Conservation (phyloP, 1,140 invertebrate genomes). For the Drosophila melanica region DNA sequence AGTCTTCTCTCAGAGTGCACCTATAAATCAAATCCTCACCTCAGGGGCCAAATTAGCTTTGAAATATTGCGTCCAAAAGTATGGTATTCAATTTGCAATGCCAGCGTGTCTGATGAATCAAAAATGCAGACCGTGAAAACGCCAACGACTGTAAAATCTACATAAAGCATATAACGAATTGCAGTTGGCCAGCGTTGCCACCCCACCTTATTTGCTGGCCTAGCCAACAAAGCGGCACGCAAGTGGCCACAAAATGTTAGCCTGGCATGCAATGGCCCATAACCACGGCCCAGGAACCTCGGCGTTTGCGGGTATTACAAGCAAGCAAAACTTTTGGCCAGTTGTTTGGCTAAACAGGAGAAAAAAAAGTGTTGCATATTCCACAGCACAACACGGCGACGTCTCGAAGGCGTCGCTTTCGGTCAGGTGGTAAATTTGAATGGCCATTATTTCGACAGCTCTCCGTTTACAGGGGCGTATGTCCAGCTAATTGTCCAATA, state of each 20-base stretch:
- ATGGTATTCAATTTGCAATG: constrained; percentile 53
- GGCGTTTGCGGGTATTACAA: constrained; percentile 4
- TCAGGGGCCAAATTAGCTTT: constrained; percentile 68
- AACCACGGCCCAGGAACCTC: constrained; percentile 2
- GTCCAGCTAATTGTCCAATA: constrained; percentile 36
- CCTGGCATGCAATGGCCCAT: constrained; percentile 59
- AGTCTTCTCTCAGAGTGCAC: background rate
- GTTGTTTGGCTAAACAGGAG: constrained; percentile 65
- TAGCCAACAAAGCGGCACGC: constrained; percentile 54
- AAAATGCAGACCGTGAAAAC: constrained; percentile 65
- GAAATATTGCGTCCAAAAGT: constrained; percentile 59
- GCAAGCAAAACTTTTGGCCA: constrained; percentile 69
- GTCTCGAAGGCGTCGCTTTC: constrained; percentile 16
- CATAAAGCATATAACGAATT: constrained; percentile 72
- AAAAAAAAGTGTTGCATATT: constrained; percentile 71
- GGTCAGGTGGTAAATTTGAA: constrained; percentile 18
- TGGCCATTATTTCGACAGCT: constrained; percentile 27
- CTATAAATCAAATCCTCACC: constrained; percentile 66
- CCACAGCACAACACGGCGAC: constrained; percentile 38
- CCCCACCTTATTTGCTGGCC: constrained; percentile 14
- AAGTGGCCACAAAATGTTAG: constrained; percentile 73
- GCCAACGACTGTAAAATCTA: constrained; percentile 54
- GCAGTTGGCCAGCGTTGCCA: constrained; percentile 34
- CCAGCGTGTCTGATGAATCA: constrained; percentile 59
- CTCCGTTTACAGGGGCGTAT: constrained; percentile 27